phyloP scores from a whole-genome alignment of 1,140 invertebrate species.

The Drosophila guanche region DNA sequence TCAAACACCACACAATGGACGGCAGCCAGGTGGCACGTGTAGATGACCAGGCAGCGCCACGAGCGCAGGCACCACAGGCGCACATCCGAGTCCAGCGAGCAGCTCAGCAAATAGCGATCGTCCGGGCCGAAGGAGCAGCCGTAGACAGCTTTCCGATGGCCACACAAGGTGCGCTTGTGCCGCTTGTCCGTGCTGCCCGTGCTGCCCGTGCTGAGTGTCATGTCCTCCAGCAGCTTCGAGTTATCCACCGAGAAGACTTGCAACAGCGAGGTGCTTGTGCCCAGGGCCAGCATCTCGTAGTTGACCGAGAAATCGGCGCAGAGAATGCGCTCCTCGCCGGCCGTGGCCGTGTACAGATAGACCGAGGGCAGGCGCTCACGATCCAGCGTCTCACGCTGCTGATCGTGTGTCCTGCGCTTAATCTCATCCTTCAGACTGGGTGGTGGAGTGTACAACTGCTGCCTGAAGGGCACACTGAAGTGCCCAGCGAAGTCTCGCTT shows the following conservation, averaged over 20 bases:
- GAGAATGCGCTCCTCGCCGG: slow-evolving; percentile 12
- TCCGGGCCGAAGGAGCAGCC: slow-evolving; percentile 36
- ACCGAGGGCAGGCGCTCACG: slow-evolving; percentile 25
- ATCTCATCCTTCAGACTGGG: slow-evolving; percentile 29
- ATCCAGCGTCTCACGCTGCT: slow-evolving; percentile 13
- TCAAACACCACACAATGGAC: slow-evolving; percentile 33
- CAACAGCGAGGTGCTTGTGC: slow-evolving; percentile 15
- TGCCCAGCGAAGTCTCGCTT: not conserved
- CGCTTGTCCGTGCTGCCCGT: slow-evolving; percentile 1
- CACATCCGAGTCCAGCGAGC: slow-evolving; percentile 31
- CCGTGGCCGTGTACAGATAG: slow-evolving; percentile 30
- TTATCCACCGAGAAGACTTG: slow-evolving; percentile 33
- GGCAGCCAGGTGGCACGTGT: slow-evolving; percentile 28
- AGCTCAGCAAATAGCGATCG: slow-evolving; percentile 34
- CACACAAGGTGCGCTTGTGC: slow-evolving; percentile 20
- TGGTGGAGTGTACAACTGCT: slow-evolving; percentile 11
- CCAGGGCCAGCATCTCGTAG: slow-evolving; percentile 26
- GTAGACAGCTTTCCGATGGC: slow-evolving; percentile 39
- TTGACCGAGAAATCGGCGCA: slow-evolving; percentile 35
- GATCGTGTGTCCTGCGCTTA: slow-evolving; percentile 18
- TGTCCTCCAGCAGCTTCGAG: slow-evolving; percentile 4
- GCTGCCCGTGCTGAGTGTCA: slow-evolving; percentile 4
- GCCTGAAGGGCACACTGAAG: slow-evolving; percentile 1
- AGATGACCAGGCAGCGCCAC: slow-evolving; percentile 46
- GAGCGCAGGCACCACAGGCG: slow-evolving; percentile 44